Evolutionary conservation across 2,113 vertebrate genomes (phyloP).

Genomic region (Tringa solitaria): DNA sequence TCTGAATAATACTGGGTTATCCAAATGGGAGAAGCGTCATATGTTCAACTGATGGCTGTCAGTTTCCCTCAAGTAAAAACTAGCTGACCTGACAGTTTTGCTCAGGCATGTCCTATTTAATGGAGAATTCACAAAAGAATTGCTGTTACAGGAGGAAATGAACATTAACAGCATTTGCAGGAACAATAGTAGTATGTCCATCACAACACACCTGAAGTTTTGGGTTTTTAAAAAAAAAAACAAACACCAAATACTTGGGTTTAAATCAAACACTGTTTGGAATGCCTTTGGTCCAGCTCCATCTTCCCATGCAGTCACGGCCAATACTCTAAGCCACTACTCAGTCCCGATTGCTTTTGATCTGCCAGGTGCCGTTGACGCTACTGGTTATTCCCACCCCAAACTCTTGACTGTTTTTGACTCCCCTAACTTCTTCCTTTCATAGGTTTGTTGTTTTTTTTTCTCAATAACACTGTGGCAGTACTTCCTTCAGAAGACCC

Average conservation of each 20-base stretch:
- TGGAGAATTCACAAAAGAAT: neutral
- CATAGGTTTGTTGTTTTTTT: neutral
- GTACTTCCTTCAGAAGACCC: neutral
- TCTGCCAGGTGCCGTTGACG: neutral
- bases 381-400: neutral
- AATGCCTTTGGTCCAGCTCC: neutral
- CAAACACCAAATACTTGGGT: neutral
- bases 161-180: neutral
- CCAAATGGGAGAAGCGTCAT: neutral
- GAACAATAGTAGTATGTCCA: neutral
- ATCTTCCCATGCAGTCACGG: accelerated
- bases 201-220: neutral
- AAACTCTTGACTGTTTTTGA: neutral
- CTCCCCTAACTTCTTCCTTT: neutral
- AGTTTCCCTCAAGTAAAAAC: neutral
- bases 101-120: neutral
- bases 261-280: neutral
- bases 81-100: neutral
- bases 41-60: neutral
- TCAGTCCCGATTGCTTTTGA: neutral
- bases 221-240: neutral
- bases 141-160: neutral
- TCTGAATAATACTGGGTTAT: neutral
- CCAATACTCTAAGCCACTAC: neutral
- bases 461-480: neutral